Conservation (phyloP, 1,140 invertebrate genomes). For the Homalodisca vitripennis region DNA sequence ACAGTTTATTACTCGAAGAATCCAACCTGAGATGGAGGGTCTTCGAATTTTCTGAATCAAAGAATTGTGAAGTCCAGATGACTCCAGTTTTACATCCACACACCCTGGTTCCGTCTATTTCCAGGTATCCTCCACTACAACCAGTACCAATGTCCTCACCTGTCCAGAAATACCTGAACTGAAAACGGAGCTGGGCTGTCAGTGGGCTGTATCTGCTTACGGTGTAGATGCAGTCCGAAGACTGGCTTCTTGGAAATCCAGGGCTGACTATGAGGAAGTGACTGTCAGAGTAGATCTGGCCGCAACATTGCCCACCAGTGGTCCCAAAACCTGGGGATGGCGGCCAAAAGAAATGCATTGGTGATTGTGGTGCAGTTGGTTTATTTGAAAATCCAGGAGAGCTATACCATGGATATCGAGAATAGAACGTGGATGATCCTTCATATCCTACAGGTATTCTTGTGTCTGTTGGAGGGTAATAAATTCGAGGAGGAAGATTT, state of each 20-base stretch:
- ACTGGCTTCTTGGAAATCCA: conserved; percentile 17
- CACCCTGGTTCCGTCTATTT: conserved; percentile 55
- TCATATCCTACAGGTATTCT: not conserved
- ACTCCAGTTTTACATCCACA: conserved; percentile 57
- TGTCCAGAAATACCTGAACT: conserved; percentile 56
- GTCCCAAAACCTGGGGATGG: not conserved
- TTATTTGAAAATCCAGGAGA: too few relatives aligned
- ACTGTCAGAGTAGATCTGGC: not conserved
- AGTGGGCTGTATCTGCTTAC: conserved; percentile 50
- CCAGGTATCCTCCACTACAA: conserved; percentile 53
- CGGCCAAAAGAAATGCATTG: not conserved
- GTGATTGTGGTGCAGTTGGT: not conserved
- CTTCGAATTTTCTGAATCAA: conserved; percentile 9
- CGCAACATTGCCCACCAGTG: conserved; percentile 11
- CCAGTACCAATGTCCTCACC: conserved; percentile 46
- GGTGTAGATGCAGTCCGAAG: conserved; percentile 50
- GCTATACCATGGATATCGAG: not conserved
- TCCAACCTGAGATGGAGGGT: not conserved
- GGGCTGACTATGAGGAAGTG: conserved; percentile 20
- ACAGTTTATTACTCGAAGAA: not conserved
- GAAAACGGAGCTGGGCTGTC: conserved; percentile 53
- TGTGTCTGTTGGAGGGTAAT: not conserved
- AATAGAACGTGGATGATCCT: not conserved
- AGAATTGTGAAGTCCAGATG: conserved; percentile 9
- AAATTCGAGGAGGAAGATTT: not conserved